Evolutionary conservation across 2,888 invertebrate species (phyloP).

Genomic region (Pammene fasciana): DNA sequence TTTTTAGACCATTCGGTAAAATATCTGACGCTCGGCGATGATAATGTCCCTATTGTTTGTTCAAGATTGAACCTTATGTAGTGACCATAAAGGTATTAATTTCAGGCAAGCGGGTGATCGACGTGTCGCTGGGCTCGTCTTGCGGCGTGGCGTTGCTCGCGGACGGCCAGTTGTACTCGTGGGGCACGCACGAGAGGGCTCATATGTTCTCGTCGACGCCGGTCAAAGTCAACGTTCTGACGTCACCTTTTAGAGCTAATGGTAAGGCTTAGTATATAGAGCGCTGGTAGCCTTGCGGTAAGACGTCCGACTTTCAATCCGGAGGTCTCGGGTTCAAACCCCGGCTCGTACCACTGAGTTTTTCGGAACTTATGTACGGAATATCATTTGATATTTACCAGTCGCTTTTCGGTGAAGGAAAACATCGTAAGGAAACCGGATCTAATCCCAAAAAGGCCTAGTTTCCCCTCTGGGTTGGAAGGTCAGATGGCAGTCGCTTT

Average conservation of each 20-base stretch:
- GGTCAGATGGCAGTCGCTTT: no score
- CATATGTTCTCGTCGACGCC: slow-evolving; percentile 68
- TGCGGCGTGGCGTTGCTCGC: slow-evolving; percentile 88
- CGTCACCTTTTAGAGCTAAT: slow-evolving; percentile 69
- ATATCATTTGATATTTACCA: no score
- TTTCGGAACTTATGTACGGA: no score
- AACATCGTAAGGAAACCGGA: no score
- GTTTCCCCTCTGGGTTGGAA: no score
- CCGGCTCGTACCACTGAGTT: no score
- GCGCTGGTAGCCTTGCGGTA: no score
- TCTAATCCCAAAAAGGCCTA: no score
- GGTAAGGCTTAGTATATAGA: slow-evolving; percentile 61
- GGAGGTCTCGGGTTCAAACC: no score
- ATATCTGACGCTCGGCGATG: neutral
- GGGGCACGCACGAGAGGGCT: slow-evolving; percentile 86
- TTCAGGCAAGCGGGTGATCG: slow-evolving; percentile 69
- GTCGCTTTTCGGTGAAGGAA: no score
- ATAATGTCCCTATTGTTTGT: neutral
- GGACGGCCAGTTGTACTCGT: slow-evolving; percentile 94
- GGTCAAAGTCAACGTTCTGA: slow-evolving; percentile 65
- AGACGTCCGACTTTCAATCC: no score
- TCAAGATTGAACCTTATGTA: neutral
- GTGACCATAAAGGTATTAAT: slow-evolving; percentile 24
- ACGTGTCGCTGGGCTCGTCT: slow-evolving; percentile 69
- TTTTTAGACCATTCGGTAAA: neutral